These are phyloP conservation scores for Rhinolophus ferrumequinum DNA, from an alignment of 2,113 vertebrate species.

Conservation along the genomic window DNA sequence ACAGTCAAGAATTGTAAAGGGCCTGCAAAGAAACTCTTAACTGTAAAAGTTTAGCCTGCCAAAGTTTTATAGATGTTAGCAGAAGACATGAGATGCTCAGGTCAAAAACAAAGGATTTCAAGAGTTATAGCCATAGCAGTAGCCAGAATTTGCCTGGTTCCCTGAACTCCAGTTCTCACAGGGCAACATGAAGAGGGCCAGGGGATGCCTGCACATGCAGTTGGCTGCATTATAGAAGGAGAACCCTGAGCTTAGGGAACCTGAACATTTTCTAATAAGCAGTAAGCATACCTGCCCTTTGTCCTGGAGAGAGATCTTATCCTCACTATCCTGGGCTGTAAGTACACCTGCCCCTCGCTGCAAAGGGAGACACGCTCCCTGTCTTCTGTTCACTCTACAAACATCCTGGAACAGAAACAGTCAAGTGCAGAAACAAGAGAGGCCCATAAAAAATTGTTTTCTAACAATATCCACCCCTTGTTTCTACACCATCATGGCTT, in stretches of 20 bases:
- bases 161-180: background rate
- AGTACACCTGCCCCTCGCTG: background rate
- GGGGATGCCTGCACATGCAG: background rate
- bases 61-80: background rate
- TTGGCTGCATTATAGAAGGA: background rate
- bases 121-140: background rate
- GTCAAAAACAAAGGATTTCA: background rate
- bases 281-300: background rate
- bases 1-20: background rate
- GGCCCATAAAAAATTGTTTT: background rate
- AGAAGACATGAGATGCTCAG: background rate
- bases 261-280: background rate
- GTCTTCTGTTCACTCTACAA: background rate
- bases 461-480: background rate
- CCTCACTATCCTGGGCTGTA: background rate
- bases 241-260: background rate
- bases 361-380: background rate
- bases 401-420: background rate
- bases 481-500: background rate
- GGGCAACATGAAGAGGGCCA: background rate
- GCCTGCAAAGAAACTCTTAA: background rate
- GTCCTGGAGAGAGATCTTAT: background rate
- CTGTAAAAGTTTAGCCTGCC: background rate
- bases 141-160: background rate
- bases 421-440: background rate